phyloP scores from a whole-genome alignment of 2,888 invertebrate species.

The Eilema griseolum region DNA sequence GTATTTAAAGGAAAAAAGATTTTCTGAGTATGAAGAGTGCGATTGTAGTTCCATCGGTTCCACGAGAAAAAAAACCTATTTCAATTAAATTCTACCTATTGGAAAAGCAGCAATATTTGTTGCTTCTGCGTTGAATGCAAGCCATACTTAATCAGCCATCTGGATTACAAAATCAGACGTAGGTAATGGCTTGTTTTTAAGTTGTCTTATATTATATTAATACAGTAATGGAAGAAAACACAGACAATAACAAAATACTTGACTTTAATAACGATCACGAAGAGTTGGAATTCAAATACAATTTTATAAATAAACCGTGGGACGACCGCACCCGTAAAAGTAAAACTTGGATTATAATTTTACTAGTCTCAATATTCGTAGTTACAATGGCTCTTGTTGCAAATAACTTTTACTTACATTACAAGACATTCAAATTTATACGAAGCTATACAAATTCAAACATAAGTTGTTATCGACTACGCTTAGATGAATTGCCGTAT shows the following conservation, averaged over 20 bases:
- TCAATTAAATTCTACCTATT: too few species aligned
- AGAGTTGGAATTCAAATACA: slow-evolving; percentile 64
- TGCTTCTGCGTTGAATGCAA: too few species aligned
- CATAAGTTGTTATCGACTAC: slow-evolving; percentile 68
- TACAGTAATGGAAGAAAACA: slow-evolving; percentile 38
- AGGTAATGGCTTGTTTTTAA: not conserved
- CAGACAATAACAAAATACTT: slow-evolving; percentile 60
- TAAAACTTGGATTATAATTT: slow-evolving; percentile 67
- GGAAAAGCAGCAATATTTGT: too few species aligned
- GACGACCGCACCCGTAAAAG: slow-evolving; percentile 72
- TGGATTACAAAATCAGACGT: not conserved
- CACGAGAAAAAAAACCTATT: too few species aligned
- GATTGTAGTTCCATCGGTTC: too few species aligned
- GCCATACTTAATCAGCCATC: not conserved
- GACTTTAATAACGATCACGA: slow-evolving; percentile 55
- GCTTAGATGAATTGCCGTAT: slow-evolving; percentile 65
- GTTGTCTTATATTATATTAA: not conserved
- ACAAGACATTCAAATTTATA: slow-evolving; percentile 50
- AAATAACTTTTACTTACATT: slow-evolving; percentile 70
- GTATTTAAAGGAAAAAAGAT: too few species aligned
- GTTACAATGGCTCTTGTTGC: slow-evolving; percentile 64
- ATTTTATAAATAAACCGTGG: slow-evolving; percentile 77
- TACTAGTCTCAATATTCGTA: slow-evolving; percentile 68
- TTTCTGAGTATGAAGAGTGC: too few species aligned
- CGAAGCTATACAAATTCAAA: slow-evolving; percentile 45